phyloP scores from a whole-genome alignment of 2,113 vertebrate genomes.

The Stegastes partitus region DNA sequence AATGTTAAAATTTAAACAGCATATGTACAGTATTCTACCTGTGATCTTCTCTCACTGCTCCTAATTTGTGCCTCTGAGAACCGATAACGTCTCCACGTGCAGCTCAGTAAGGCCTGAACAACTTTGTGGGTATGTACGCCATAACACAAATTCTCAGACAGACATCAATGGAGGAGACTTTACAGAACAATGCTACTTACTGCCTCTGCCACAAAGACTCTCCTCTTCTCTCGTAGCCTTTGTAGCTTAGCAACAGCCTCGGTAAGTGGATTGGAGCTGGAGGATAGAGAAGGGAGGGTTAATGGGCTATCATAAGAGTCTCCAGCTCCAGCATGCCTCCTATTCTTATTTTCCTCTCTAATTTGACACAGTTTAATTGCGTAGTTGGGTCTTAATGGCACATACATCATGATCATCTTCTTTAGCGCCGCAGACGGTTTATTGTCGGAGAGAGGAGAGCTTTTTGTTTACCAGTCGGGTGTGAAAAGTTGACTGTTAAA shows the following conservation, averaged over 20 bases:
- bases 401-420: slow-evolving; percentile 58
- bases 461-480: not conserved
- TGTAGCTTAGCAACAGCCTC: slow-evolving; percentile 73
- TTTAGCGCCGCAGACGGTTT: slow-evolving; percentile 35
- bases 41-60: not conserved
- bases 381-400: slow-evolving; percentile 58
- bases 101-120: not conserved
- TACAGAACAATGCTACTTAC: slow-evolving; percentile 32
- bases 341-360: slow-evolving; percentile 60
- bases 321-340: slow-evolving; percentile 51
- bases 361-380: slow-evolving; percentile 69
- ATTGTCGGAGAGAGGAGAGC: not conserved
- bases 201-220: slow-evolving; percentile 21
- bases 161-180: slow-evolving; percentile 19
- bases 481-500: slow-evolving; percentile 30
- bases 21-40: no score
- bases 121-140: not conserved
- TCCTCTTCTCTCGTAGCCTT: slow-evolving; percentile 26
- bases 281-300: slow-evolving; percentile 61
- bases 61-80: not conserved
- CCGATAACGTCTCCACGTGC: not conserved
- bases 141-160: slow-evolving; percentile 1
- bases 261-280: slow-evolving; percentile 38
- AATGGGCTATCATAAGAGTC: slow-evolving; percentile 66
- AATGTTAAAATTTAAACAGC: no score